phyloP scores from a whole-genome alignment of 1,140 invertebrate species.

The Zaprionus camerounensis region DNA sequence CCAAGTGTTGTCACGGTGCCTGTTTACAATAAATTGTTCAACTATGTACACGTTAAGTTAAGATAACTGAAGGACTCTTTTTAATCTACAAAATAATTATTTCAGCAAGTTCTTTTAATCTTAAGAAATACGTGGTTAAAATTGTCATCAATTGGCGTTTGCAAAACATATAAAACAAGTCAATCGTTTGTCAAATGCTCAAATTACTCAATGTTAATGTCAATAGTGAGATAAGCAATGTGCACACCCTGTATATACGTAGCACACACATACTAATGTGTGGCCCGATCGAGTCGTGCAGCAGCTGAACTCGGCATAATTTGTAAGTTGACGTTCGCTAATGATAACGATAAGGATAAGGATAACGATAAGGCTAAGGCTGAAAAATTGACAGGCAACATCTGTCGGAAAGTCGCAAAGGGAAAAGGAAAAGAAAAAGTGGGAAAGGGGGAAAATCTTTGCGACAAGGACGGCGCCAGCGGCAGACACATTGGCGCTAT shows the following conservation, averaged over 20 bases:
- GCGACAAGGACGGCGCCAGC: constrained; percentile 28
- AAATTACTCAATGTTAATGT: too few species aligned
- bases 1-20: too few species aligned
- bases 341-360: constrained; percentile 67
- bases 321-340: constrained; percentile 75
- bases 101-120: too few species aligned
- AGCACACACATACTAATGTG: neutral
- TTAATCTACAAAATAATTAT: too few species aligned
- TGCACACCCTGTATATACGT: neutral
- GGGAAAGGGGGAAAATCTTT: constrained; percentile 53
- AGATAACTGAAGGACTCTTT: too few species aligned
- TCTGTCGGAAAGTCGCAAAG: constrained; percentile 30
- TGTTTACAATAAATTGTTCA: too few species aligned
- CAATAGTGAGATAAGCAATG: too few species aligned
- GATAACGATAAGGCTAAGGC: constrained; percentile 44
- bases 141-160: too few species aligned
- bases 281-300: neutral
- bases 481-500: constrained; percentile 64
- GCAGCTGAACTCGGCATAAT: constrained; percentile 40
- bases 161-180: too few species aligned
- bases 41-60: too few species aligned
- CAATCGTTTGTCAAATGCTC: too few species aligned
- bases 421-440: constrained; percentile 8
- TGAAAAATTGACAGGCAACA: constrained; percentile 64
- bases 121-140: too few species aligned